phyloP scores from a whole-genome alignment of 2,888 invertebrate genomes.

The Drosophila neonasuta region DNA sequence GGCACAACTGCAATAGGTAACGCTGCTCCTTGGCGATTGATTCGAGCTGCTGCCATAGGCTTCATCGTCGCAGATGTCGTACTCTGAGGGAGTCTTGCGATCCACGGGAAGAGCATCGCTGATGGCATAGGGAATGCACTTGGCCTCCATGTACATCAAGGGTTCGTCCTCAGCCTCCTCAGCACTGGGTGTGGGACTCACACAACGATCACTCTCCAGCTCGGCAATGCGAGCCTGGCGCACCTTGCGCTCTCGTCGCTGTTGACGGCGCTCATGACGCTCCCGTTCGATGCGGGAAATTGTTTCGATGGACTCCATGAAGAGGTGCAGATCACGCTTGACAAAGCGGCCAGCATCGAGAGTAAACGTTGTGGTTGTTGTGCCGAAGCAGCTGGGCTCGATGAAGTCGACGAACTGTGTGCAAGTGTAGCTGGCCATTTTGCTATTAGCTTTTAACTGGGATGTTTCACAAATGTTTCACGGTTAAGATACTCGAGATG shows the following conservation, averaged over 20 bases:
- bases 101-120: slow-evolving; percentile 23
- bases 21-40: slow-evolving; percentile 57
- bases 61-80: slow-evolving; percentile 64
- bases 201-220: slow-evolving; percentile 37
- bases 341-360: slow-evolving; percentile 54
- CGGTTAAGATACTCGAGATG: slow-evolving; percentile 8
- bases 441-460: background rate
- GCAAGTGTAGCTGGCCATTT: slow-evolving; percentile 49
- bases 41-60: slow-evolving; percentile 51
- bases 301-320: slow-evolving; percentile 74
- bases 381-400: slow-evolving; percentile 10
- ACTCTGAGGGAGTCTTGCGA: slow-evolving; percentile 12
- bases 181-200: slow-evolving; percentile 60
- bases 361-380: slow-evolving; percentile 42
- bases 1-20: slow-evolving; percentile 60
- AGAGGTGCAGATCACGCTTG: slow-evolving; percentile 60
- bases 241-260: slow-evolving; percentile 35
- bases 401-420: slow-evolving; percentile 47
- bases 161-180: slow-evolving; percentile 67
- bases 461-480: background rate
- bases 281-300: slow-evolving; percentile 64
- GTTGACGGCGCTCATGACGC: slow-evolving; percentile 54
- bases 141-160: slow-evolving; percentile 56
- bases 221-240: slow-evolving; percentile 38
- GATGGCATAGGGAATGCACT: slow-evolving; percentile 60